Evolutionary conservation across 2,888 invertebrate species (phyloP), one percentile per base, ranked within the genome.

Genomic region (Harpalus rufipes): DNA sequence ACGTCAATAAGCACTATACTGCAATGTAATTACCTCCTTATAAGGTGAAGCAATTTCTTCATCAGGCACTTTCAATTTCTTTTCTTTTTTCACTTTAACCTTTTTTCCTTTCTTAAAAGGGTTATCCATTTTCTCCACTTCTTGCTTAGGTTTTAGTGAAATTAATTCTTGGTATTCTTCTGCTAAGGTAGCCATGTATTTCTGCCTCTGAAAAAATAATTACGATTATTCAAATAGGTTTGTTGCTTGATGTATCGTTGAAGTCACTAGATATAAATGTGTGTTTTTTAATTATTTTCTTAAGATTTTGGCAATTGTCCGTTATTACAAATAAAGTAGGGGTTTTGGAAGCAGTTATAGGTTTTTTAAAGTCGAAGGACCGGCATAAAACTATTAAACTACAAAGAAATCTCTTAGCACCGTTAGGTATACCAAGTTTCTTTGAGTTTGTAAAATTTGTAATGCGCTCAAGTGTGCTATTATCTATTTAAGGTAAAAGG

Each of bases 91-190:
- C 14, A 12, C 32, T 32, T 78, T 78, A 12, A 58, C 58, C 21
- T 18, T 78, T 78, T 78, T 78, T 56, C 56, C 4, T 58, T 78
- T 78, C 88, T 94, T 93, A 86, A 94, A 92, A n/a, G 94, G 94
- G 79, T 93, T 89, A 85, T 92, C 91, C 18, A 90, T 89, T 87
- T 90, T 92, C 72, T 88, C 89, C 8, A 90, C 88, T 58, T 90
- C 88, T 85, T 90, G 92, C 85, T 92, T 92, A 3, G 93, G 93
- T 88, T 93, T 93, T 86, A 93, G 93, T n/a, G 93, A 92, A 32
- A 94, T 88, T 8, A 95, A 88, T 80, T 92, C 91, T 86, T 95
- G 94, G 87, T 94, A 95, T 86, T 94, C 93, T 74, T 92, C 92
- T 85, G 94, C 94, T 39, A 95, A 88, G 12, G 92, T 91, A 14